Base-by-base conservation (phyloP, 1,140 invertebrate genomes). In the Hyphantria cunea region DNA sequence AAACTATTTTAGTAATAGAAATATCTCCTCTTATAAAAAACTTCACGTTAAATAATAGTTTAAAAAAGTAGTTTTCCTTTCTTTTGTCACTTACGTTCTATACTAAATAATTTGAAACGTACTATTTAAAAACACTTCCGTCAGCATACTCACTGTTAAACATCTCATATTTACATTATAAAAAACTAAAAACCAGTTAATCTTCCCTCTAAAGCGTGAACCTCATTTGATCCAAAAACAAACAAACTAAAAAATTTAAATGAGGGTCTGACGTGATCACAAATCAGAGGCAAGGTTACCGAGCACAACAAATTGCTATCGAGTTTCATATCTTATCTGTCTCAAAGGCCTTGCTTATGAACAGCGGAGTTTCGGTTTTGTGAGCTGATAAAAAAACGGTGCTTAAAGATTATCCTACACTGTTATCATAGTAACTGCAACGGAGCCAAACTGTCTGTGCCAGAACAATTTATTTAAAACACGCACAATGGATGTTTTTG, bases 251-350 rank as follows among this genome's bases (percentile, higher is more conserved):
- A 56, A 44, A 48, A 58, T 49, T 44, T 58, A 39, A 58, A 58
- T 58, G n/a, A 39, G 15, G 11, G 6, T 8, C 17, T 47, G 45
- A 17, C 14, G 15, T 9, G 3, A 45, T 12, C n/a, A 41, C 34
- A 65, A 65, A 65, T 65, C 44, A 66, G 25, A 47, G 15, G 12
- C 45, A 66, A 66, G 52, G 64, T 42, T 52, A 45, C 50, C 13
- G 13, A 44, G 44, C 51, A 34, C 44, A 34, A 61, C 56, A 25
- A 47, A 55, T 60, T 49, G 17, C 31, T 66, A 66, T 61, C 45
- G n/a, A 39, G n/a, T 45, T 52, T 33, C 44, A 12, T 64, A 58
- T 66, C 56, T 66, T 66, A 66, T 66, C 64, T 55, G 47, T 37
- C 17, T 25, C 50, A 53, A n/a, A 53, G 17, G 33, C 53, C 53